A percentile compares a stretch with the other conserved stretches of the same genome.
These are phyloP conservation scores for Amiota mariae DNA, from an alignment of 2,888 invertebrate genomes.

Conservation along the genomic window DNA sequence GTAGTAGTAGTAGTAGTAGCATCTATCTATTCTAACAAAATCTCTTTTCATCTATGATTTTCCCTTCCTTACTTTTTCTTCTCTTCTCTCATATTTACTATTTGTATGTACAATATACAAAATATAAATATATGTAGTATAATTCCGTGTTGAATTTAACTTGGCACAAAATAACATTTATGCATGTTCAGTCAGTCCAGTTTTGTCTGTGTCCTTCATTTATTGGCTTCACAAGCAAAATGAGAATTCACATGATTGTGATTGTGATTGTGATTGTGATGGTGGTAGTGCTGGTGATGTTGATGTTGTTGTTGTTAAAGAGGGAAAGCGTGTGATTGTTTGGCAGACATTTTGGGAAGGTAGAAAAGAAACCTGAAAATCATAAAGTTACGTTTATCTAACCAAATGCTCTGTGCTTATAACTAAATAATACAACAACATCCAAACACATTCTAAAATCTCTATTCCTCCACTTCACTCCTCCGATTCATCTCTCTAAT, in stretches of 20 bases:
- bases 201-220: background rate
- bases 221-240: too few species aligned
- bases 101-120: constrained; percentile 40
- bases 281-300: too few species aligned
- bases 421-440: background rate
- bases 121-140: too few species aligned
- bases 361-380: constrained; percentile 32
- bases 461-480: background rate
- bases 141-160: background rate
- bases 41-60: too few species aligned
- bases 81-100: background rate
- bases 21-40: too few species aligned
- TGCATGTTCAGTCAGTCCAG: constrained; percentile 9
- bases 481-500: background rate
- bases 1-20: too few species aligned
- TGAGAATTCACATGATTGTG: too few species aligned
- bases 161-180: constrained; percentile 21
- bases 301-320: too few species aligned
- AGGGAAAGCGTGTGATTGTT: background rate
- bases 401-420: background rate
- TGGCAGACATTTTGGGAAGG: background rate
- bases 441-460: background rate
- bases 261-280: too few species aligned
- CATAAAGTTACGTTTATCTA: constrained; percentile 54
- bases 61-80: too few species aligned